phyloP scores from a whole-genome alignment of 2,797 vertebrate species.

The Gymnothorax reevesii region DNA sequence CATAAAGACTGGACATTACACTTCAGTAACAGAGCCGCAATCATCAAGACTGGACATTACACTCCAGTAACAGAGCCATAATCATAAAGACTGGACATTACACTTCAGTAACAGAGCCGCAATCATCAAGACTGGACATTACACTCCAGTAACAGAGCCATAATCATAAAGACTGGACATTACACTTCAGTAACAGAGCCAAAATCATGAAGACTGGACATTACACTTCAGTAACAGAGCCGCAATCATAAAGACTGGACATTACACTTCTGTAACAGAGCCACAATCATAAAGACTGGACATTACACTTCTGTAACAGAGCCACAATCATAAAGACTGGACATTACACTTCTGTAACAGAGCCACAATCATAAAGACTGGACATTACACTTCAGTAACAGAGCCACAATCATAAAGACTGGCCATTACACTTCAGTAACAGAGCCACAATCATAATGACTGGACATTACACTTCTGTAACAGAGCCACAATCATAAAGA shows the following conservation, averaged over 20 bases:
- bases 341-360: not conserved
- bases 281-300: not conserved
- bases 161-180: not conserved
- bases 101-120: not conserved
- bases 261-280: not conserved
- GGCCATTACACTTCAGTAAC: not conserved
- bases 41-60: not conserved
- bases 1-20: not conserved
- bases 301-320: not conserved
- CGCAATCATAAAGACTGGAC: not conserved
- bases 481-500: not conserved
- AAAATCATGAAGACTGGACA: not conserved
- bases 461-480: not conserved
- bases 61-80: not conserved
- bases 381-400: not conserved
- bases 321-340: not conserved
- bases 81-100: not conserved
- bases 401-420: not conserved
- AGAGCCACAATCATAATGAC: not conserved
- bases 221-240: not conserved
- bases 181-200: not conserved
- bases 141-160: not conserved
- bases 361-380: not conserved
- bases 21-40: not conserved
- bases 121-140: not conserved